These are phyloP conservation scores for Ia io DNA, from an alignment of 2,113 vertebrate genomes.

Conservation along the genomic window DNA sequence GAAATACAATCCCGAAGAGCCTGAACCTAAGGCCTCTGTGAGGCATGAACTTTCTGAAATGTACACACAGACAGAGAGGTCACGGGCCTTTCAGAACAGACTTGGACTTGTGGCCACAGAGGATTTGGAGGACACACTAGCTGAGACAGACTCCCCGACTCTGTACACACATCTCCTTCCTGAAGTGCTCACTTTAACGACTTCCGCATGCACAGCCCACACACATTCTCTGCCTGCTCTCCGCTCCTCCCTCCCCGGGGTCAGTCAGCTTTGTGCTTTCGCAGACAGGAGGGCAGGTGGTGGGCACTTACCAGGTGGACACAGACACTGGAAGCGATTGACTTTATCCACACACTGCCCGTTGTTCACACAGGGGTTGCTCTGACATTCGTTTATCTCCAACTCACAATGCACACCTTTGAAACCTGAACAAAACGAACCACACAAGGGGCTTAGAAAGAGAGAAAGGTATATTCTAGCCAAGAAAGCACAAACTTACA, in stretches of 20 bases:
- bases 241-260: background rate
- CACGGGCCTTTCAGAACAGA: constrained; percentile 34
- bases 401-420: constrained; percentile 88
- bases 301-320: constrained; percentile 86
- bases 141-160: background rate
- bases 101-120: constrained; percentile 46
- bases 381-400: constrained; percentile 89
- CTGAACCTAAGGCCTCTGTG: background rate
- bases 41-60: constrained; percentile 24
- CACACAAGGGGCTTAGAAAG: constrained; percentile 47
- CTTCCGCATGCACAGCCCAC: constrained; percentile 55
- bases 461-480: background rate
- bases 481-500: background rate
- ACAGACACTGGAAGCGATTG: constrained; percentile 89
- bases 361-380: constrained; percentile 91
- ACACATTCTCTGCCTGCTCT: background rate
- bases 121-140: background rate
- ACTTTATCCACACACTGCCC: constrained; percentile 89
- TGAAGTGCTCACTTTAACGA: constrained; percentile 33
- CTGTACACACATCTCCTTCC: constrained; percentile 2
- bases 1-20: background rate
- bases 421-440: constrained; percentile 83
- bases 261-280: background rate
- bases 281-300: constrained; percentile 22
- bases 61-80: constrained; percentile 43